These are phyloP conservation scores for Leucopsar rothschildi DNA, from an alignment of 2,113 vertebrate species.

Conservation along the genomic window DNA sequence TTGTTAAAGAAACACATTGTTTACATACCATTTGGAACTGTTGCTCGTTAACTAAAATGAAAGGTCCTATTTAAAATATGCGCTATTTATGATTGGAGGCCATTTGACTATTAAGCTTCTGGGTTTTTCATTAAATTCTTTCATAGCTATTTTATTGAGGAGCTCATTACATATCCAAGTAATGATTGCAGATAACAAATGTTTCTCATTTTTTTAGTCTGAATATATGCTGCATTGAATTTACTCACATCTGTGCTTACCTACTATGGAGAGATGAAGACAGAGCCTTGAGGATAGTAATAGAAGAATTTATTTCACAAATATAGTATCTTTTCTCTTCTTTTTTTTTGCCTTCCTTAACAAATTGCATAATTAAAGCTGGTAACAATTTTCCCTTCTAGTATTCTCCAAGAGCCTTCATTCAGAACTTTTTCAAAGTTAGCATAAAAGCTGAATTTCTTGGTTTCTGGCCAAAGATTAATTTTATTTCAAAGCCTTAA, in stretches of 20 bases:
- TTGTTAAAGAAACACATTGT: not conserved
- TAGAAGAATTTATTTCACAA: not conserved
- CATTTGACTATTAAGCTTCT: not conserved
- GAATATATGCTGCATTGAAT: not conserved
- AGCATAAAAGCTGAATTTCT: not conserved
- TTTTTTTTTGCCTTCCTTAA: not conserved
- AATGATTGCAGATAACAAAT: not conserved
- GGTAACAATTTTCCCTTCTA: not conserved
- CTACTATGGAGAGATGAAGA: not conserved
- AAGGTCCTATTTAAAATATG: not conserved
- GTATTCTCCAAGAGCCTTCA: not conserved
- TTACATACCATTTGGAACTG: not conserved
- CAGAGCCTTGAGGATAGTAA: not conserved
- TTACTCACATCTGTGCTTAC: not conserved
- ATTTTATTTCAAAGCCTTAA: conserved; percentile 19
- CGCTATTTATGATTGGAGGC: not conserved
- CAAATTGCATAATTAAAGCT: not conserved
- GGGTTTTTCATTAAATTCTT: not conserved
- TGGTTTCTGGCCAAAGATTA: conserved; percentile 16
- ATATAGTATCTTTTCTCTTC: not conserved
- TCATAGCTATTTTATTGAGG: not conserved
- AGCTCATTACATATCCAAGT: not conserved
- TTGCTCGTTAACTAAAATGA: not conserved
- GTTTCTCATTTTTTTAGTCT: not conserved
- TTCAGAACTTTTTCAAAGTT: not conserved